Conservation (phyloP, 1,140 invertebrate species). For the Idris sp. region DNA sequence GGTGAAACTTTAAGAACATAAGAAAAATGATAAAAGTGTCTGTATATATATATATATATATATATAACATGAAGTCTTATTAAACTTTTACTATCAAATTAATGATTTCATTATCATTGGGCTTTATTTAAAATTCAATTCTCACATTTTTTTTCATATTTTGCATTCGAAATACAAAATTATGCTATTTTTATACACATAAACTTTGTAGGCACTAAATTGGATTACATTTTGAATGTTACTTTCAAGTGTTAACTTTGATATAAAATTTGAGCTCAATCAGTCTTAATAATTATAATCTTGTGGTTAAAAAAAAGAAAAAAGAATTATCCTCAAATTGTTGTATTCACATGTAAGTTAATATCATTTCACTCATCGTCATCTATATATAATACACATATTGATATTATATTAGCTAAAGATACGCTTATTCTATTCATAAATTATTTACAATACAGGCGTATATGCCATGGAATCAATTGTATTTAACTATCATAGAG, state of each 20-base stretch:
- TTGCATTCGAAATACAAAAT: too few relatives aligned
- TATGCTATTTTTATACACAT: too few relatives aligned
- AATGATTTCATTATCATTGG: slow-evolving; percentile 23
- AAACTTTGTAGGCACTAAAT: too few relatives aligned
- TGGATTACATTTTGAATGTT: too few relatives aligned
- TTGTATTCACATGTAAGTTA: slow-evolving; percentile 7
- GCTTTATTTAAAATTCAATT: too few relatives aligned
- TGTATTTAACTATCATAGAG: slow-evolving; percentile 58
- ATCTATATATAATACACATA: slow-evolving; percentile 20
- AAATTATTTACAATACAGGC: slow-evolving; percentile 53
- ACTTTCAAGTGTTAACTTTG: too few relatives aligned
- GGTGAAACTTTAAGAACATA: slow-evolving; percentile 11
- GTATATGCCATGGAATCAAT: slow-evolving; percentile 56
- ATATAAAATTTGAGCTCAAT: too few relatives aligned
- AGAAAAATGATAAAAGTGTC: slow-evolving; percentile 18
- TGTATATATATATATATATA: too few relatives aligned
- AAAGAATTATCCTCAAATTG: slow-evolving; percentile 20
- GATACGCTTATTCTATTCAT: slow-evolving; percentile 54
- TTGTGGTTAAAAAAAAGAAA: slow-evolving; percentile 6
- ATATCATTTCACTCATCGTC: slow-evolving; percentile 16
- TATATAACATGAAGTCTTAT: too few relatives aligned
- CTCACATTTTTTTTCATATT: too few relatives aligned
- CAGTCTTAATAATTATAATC: slow-evolving; percentile 19
- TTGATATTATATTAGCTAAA: slow-evolving; percentile 48
- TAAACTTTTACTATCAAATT: slow-evolving; percentile 6